These are phyloP conservation scores for Cheirogaleus major DNA, from an alignment of 2,797 vertebrate genomes.

Conservation along the genomic window DNA sequence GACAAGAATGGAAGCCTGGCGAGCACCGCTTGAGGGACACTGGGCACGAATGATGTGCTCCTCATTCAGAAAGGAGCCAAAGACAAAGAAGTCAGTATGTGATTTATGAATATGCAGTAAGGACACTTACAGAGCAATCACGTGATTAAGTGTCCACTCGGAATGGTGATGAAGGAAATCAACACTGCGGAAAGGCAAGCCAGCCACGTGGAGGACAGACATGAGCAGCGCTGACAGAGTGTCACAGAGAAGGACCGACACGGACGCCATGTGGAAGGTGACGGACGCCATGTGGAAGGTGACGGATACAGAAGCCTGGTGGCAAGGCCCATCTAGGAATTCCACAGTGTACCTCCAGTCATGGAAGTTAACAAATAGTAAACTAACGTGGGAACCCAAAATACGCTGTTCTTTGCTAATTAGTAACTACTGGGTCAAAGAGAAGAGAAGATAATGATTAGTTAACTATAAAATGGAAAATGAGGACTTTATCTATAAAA, in stretches of 20 bases:
- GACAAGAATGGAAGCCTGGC: neutral
- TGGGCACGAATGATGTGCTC: accelerated
- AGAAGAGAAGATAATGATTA: neutral
- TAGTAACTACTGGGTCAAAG: neutral
- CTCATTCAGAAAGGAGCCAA: neutral
- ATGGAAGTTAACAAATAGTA: too few relatives aligned
- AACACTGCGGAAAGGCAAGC: neutral
- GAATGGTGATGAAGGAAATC: neutral
- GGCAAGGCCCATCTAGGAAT: neutral
- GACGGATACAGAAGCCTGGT: too few relatives aligned
- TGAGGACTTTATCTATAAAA: neutral
- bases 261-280: accelerated
- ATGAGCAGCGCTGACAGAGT: accelerated
- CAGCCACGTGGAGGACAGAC: neutral
- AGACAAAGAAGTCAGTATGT: neutral
- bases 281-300: accelerated
- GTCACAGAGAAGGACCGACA: neutral
- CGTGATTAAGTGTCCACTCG: accelerated
- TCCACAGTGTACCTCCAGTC: too few relatives aligned
- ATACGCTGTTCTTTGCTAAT: neutral
- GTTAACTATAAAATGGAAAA: neutral
- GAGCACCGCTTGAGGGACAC: neutral
- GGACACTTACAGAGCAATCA: neutral
- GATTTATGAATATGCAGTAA: neutral
- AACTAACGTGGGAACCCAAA: neutral